Conservation (phyloP, 2,113 vertebrate species). For the Brachyhypopomus occidentalis region DNA sequence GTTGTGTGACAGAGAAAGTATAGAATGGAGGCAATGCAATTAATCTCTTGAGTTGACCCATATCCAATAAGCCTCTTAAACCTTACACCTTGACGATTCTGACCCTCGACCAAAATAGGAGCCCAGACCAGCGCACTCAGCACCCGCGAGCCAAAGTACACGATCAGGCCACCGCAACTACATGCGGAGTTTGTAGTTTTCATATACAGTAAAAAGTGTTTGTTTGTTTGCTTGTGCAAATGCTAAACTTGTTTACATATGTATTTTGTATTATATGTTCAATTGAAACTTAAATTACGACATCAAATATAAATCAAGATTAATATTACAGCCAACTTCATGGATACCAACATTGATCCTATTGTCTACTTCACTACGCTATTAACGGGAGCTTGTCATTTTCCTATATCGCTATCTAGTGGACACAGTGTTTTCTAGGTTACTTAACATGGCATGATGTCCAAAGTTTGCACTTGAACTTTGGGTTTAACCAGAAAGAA, state of each 20-base stretch:
- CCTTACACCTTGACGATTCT: conserved; percentile 68
- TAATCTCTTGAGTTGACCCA: conserved; percentile 76
- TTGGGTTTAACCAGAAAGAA: too few relatives aligned
- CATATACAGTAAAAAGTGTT: neutral
- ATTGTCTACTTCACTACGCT: too few relatives aligned
- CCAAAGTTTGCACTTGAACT: too few relatives aligned
- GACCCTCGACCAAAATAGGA: conserved; percentile 68
- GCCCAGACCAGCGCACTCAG: conserved; percentile 62
- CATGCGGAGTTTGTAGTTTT: neutral
- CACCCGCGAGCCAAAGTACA: conserved; percentile 33
- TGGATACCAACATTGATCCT: too few relatives aligned
- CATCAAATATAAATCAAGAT: too few relatives aligned
- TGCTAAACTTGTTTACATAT: too few relatives aligned
- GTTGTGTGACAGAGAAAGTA: conserved; percentile 14
- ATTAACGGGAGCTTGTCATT: neutral
- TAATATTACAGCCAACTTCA: too few relatives aligned
- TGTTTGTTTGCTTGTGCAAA: too few relatives aligned
- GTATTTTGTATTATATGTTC: too few relatives aligned
- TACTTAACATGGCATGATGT: too few relatives aligned
- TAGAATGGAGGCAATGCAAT: neutral
- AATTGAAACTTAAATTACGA: too few relatives aligned
- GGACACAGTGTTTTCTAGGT: neutral
- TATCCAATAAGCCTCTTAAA: conserved; percentile 83
- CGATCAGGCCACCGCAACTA: neutral
- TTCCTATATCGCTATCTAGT: conserved; percentile 35